Evolutionary conservation across 2,113 vertebrate species (phyloP).

Genomic region (Columba livia): DNA sequence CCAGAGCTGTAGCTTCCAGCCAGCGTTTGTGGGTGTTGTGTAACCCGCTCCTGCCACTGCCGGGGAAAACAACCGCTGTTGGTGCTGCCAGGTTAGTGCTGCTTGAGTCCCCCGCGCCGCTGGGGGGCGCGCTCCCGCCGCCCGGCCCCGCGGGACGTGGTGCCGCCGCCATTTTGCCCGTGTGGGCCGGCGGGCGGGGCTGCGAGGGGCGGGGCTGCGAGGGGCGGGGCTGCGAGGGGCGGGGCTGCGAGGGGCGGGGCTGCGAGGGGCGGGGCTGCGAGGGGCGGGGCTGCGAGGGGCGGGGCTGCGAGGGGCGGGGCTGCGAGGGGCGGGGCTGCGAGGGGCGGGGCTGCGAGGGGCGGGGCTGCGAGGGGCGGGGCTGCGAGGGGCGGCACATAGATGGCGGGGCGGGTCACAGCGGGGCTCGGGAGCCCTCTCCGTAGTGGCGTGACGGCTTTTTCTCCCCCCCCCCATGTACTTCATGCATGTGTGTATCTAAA

Average conservation of each 20-base stretch:
- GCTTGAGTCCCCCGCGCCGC: neutral
- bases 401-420: no score
- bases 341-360: neutral
- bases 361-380: no score
- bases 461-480: no score
- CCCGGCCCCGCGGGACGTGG: neutral
- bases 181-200: neutral
- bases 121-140: neutral
- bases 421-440: neutral
- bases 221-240: no score
- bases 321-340: no score
- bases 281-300: neutral
- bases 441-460: fast-evolving
- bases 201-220: no score
- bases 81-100: neutral
- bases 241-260: no score
- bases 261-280: no score
- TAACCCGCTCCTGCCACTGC: neutral
- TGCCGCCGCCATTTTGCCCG: neutral
- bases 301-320: no score
- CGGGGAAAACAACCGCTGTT: neutral
- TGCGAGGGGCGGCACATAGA: no score
- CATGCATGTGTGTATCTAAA: no score
- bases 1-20: neutral
- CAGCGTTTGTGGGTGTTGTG: neutral